Evolutionary conservation across 2,113 vertebrate species (phyloP).

Genomic region (Spea bombifrons): DNA sequence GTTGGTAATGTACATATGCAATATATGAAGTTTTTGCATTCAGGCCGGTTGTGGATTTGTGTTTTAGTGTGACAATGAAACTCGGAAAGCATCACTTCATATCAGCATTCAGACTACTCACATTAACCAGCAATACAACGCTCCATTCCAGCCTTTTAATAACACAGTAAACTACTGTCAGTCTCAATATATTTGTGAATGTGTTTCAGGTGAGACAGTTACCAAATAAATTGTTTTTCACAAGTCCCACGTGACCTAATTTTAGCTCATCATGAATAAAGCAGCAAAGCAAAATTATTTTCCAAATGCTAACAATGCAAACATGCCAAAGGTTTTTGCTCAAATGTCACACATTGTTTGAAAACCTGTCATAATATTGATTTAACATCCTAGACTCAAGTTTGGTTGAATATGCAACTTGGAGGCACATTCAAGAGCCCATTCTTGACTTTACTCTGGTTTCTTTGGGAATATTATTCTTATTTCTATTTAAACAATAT

Average conservation of each 20-base stretch:
- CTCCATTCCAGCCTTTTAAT: conserved; percentile 1
- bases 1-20: not conserved
- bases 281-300: not conserved
- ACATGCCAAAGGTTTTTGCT: conserved; percentile 2
- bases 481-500: not conserved
- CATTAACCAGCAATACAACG: not conserved
- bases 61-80: not conserved
- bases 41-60: not conserved
- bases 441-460: not conserved
- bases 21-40: not conserved
- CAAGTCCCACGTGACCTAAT: conserved; percentile 2
- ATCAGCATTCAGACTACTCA: not conserved
- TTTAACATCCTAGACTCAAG: not conserved
- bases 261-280: conserved; percentile 6
- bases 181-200: conserved; percentile 3
- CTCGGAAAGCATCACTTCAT: not conserved
- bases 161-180: conserved; percentile 1
- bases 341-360: conserved; percentile 1
- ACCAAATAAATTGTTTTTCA: conserved; percentile 1
- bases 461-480: not conserved
- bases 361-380: conserved; percentile 3
- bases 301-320: conserved; percentile 3
- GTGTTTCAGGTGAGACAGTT: not conserved
- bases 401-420: not conserved
- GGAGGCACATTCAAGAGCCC: not conserved